These are phyloP conservation scores for Lepidurus apus DNA, from an alignment of 1,140 invertebrate genomes.

Conservation along the genomic window DNA sequence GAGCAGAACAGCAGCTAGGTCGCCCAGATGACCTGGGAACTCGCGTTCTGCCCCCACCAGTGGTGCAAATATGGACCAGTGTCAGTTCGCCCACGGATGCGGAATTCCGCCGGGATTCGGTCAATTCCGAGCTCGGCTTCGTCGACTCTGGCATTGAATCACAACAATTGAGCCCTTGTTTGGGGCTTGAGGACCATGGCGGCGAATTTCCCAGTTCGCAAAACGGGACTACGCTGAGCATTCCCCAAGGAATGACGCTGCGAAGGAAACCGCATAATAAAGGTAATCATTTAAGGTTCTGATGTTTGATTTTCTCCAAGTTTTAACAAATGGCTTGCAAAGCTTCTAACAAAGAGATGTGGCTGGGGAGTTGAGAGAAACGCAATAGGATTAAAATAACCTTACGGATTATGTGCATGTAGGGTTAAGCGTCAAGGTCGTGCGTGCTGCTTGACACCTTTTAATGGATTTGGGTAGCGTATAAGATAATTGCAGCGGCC, in stretches of 20 bases:
- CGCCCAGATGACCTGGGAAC: neutral
- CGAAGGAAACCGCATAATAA: neutral
- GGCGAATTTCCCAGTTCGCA: neutral
- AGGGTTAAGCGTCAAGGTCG: neutral
- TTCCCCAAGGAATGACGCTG: conserved; percentile 4
- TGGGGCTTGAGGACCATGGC: neutral
- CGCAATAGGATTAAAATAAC: neutral
- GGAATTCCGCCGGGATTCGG: conserved; percentile 3
- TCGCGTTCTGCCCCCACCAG: neutral
- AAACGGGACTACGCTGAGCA: neutral
- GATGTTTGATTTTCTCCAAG: neutral
- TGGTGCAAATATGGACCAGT: conserved; percentile 29
- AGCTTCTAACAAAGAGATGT: neutral
- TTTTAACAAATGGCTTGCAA: neutral
- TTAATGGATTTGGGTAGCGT: neutral
- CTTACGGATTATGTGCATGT: neutral
- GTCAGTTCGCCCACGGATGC: neutral
- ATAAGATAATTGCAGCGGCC: neutral
- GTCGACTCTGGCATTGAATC: conserved; percentile 29
- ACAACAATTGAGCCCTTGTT: conserved; percentile 27
- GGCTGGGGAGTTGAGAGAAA: neutral
- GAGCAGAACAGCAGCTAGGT: neutral
- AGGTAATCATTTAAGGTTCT: neutral
- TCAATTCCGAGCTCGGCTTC: conserved; percentile 3
- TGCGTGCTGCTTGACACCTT: neutral